Evolutionary conservation across 2,888 invertebrate genomes (phyloP), one percentile per base, ranked within the genome.

Genomic region (Bembecia ichneumoniformis): DNA sequence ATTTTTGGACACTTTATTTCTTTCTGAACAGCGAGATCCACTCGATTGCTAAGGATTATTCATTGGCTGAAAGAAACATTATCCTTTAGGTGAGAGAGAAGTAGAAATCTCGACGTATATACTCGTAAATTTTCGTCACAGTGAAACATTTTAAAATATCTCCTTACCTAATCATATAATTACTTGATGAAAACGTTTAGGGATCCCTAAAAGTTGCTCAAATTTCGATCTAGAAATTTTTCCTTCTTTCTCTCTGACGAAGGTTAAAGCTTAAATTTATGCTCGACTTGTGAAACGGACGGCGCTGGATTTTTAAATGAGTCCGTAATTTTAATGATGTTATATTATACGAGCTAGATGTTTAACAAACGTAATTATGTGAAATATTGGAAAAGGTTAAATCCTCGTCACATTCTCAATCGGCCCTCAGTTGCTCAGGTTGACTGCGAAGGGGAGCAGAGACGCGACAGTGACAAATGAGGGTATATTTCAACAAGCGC

Each of bases 361-460:
- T 9, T 9, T 7, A 9, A 9, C 9, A 28, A 28, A 28, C 28
- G 9, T 28, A 28, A 28, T 28, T 28, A 28, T 28, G 28, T 28
- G 9, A 28, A 28, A 28, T 28, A 28, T 28, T 28, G 28, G 28
- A 28, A 28, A 28, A 28, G 28, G 28, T 28, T 28, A 28, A 28
- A 28, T 28, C 28, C 28, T 51, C 52, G 49, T 47, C 50, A 49
- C 50, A 51, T 51, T 53, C 49, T 48, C 51, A 53, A 53, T 47
- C 47, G 51, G 52, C 49, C 16, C 11, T 11, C 44, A 44, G 44
- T 44, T 17, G 17, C 5, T 14, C 11, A 15, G 17, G 16, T 16
- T 20, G 16, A 35, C 36, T 35, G 35, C 20, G 16, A 43, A 15
- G 43, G 13, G 45, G 36, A 46, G 35, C 47, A 13, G 11, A 35